phyloP scores from a whole-genome alignment of 1,140 invertebrate species.

The Drosophila mayri region DNA sequence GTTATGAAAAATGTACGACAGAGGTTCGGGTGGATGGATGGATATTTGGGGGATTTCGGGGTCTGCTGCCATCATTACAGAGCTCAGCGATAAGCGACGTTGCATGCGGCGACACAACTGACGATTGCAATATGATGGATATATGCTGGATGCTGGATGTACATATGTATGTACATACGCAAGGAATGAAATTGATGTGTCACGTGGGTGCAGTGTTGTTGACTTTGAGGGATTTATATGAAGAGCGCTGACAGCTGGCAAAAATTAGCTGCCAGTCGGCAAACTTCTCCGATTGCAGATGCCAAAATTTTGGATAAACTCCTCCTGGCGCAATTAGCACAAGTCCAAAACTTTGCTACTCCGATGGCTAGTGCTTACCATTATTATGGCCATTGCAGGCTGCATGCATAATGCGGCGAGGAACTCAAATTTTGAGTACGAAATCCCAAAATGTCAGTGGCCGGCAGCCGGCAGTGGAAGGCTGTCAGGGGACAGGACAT shows the following conservation, averaged over 20 bases:
- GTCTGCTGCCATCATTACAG: conserved; percentile 70
- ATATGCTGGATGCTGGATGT: neutral
- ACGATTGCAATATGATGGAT: conserved; percentile 81
- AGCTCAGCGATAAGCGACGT: conserved; percentile 82
- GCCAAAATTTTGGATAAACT: conserved; percentile 19
- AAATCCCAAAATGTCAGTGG: conserved; percentile 74
- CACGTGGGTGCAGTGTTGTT: conserved; percentile 75
- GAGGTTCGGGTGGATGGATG: conserved; percentile 39
- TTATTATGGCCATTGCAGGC: conserved; percentile 23
- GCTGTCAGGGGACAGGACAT: conserved; percentile 42
- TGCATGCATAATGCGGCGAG: conserved; percentile 28
- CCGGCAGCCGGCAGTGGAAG: conserved; percentile 30
- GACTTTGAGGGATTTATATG: conserved; percentile 81
- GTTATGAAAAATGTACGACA: conserved; percentile 77
- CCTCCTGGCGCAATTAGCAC: conserved; percentile 67
- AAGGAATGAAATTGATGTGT: conserved; percentile 75
- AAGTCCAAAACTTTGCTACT: conserved; percentile 42
- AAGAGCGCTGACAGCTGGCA: conserved; percentile 67
- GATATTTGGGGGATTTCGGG: conserved; percentile 12
- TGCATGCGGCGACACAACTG: conserved; percentile 75
- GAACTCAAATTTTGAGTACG: conserved; percentile 66
- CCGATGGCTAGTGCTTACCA: conserved; percentile 42
- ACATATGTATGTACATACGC: neutral
- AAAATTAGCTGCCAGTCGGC: conserved; percentile 68
- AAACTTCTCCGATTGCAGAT: conserved; percentile 9